phyloP scores from a whole-genome alignment of 1,140 invertebrate genomes.

The Latrodectus geometricus region DNA sequence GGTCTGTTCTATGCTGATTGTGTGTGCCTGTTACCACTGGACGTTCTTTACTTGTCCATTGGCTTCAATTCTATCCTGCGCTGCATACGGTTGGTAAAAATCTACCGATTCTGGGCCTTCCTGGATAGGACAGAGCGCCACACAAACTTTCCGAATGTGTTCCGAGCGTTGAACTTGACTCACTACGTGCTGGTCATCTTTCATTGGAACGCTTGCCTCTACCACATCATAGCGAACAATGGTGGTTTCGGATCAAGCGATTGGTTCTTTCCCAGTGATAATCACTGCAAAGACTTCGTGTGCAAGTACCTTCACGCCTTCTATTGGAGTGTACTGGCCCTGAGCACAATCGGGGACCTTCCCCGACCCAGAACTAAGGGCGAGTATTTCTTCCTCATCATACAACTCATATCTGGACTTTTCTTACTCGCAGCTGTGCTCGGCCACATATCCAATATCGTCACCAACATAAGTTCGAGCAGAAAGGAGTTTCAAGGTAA shows the following conservation, averaged over 20 bases:
- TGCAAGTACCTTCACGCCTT: conserved; percentile 96
- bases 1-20: conserved; percentile 99
- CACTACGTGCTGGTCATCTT: conserved; percentile 97
- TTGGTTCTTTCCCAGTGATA: conserved; percentile 78
- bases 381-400: conserved; percentile 90
- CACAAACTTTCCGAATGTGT: conserved; percentile 98
- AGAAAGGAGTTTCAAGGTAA: conserved; percentile 95
- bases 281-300: conserved; percentile 79
- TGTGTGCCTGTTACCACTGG: conserved; percentile 94
- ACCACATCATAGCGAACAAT: conserved; percentile 94
- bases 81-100: conserved; percentile 96
- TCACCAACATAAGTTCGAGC: conserved; percentile 92
- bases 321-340: conserved; percentile 95
- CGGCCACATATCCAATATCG: conserved; percentile 94
- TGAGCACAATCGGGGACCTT: conserved; percentile 85
- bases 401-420: conserved; percentile 88
- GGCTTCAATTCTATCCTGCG: conserved; percentile 97
- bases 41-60: conserved; percentile 98
- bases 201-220: conserved; percentile 99
- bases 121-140: conserved; percentile 97
- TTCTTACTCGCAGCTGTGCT: conserved; percentile 91
- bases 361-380: conserved; percentile 83
- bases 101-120: conserved; percentile 98
- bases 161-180: conserved; percentile 89
- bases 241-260: conserved; percentile 91